Base-by-base conservation (phyloP, 2,797 vertebrate species). In the Trematocara caparti region DNA sequence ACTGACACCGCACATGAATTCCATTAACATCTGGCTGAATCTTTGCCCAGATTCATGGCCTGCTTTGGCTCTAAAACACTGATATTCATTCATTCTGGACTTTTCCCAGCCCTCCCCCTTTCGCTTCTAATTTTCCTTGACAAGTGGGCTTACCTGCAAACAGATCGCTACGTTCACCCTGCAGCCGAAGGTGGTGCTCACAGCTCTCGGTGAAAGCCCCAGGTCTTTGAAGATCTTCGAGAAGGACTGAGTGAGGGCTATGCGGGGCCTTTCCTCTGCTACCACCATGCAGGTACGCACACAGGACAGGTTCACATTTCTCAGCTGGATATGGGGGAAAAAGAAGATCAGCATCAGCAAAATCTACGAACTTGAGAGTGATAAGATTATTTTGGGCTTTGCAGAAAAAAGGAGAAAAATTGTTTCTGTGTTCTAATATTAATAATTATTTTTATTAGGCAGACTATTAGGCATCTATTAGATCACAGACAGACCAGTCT, bases 271-370 rank as follows among this genome's bases (percentile, higher is more conserved):
- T 90, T 99, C 98, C 95, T 99, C 98, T 0, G 98, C 98, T 2
- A 99, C 98, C 92, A 99, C 98, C 98, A 99, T 98, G 91, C 98
- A 99, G 0, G 98, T 99, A 1, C 98, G 97, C 78, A 99, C 98
- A 0, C 98, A 99, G 0, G 98, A 98, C 91, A 99, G 95, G 94
- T 98, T 98, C 48, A 99, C 96, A 9, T 97, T 98, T 78, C 97
- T 96, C 86, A 96, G 86, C 98, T 99, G 89, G 2, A 73, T 8
- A 59, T 34, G 51, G 13, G 13, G 21, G 4, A 7, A 53, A 72
- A 51, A 8, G 64, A 49, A 71, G 3, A 32, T 15, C 6, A 38
- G 36, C 21, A 71, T 73, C 3, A 80, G 21, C 24, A 24, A 32
- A 75, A 24, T 8, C 38, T 69, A 27, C 2, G 5, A 66, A 40